A percentile compares a stretch with the other conserved stretches of the same genome.
These are phyloP conservation scores for Paralichthys olivaceus DNA, from an alignment of 2,113 vertebrate genomes.

Conservation along the genomic window DNA sequence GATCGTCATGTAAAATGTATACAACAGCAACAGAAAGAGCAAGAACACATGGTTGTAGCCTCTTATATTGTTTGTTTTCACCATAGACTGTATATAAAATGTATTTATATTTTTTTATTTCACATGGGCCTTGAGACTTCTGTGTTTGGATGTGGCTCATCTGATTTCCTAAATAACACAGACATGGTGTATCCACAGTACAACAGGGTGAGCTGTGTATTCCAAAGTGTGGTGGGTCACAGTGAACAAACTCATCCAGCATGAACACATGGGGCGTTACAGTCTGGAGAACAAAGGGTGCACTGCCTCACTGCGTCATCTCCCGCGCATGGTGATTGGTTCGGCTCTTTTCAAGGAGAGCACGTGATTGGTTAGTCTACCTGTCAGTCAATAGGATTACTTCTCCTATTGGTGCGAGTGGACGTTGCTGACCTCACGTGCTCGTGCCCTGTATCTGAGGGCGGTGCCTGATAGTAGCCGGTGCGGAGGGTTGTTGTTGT, in stretches of 20 bases:
- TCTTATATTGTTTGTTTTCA: too few relatives aligned
- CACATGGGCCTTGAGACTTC: too few relatives aligned
- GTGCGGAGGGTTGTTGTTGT: slow-evolving; percentile 27
- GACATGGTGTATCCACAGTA: too few relatives aligned
- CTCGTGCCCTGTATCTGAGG: slow-evolving; percentile 32
- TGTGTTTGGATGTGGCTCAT: too few relatives aligned
- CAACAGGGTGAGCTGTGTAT: too few relatives aligned
- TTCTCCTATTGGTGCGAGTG: slow-evolving; percentile 55
- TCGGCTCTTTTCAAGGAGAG: neutral
- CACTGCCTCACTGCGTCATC: neutral
- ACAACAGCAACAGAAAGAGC: too few relatives aligned
- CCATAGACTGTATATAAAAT: too few relatives aligned
- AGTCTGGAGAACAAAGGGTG: slow-evolving; percentile 47
- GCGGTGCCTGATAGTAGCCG: slow-evolving; percentile 41
- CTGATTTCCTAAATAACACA: too few relatives aligned
- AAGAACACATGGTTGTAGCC: too few relatives aligned
- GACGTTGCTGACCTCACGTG: slow-evolving; percentile 52
- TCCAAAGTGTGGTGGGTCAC: too few relatives aligned
- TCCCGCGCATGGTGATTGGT: slow-evolving; percentile 27
- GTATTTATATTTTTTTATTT: too few relatives aligned
- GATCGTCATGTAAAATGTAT: too few relatives aligned
- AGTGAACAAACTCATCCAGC: neutral
- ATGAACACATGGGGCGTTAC: slow-evolving; percentile 4
- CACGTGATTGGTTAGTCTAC: slow-evolving; percentile 12
- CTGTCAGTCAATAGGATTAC: slow-evolving; percentile 21